A percentile compares a stretch with the other conserved stretches of the same genome.
Evolutionary conservation across 2,888 invertebrate species (phyloP).

Genomic region (Perdita meconis): DNA sequence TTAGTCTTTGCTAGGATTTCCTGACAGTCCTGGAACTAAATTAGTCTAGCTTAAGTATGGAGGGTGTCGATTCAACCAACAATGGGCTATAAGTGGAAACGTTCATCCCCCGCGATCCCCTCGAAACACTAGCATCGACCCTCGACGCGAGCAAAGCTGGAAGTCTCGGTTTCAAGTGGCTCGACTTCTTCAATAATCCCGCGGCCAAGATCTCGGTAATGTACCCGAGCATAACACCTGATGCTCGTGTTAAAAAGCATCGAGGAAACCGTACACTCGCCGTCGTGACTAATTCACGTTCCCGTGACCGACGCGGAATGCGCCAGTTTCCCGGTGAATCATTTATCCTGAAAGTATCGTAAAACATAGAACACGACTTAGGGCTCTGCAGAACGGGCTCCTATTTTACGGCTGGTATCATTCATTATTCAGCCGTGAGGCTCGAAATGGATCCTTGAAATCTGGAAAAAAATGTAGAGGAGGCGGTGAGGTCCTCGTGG

Average conservation of each 20-base stretch:
- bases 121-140: too few relatives aligned
- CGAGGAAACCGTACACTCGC: background rate
- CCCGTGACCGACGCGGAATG: background rate
- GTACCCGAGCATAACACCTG: conserved; percentile 33
- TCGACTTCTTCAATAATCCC: too few relatives aligned
- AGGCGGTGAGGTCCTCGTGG: background rate
- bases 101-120: too few relatives aligned
- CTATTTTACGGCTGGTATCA: conserved; percentile 22
- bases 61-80: too few relatives aligned
- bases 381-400: background rate
- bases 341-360: conserved; percentile 39
- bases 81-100: too few relatives aligned
- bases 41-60: too few relatives aligned
- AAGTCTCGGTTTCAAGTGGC: too few relatives aligned
- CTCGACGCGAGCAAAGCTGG: background rate
- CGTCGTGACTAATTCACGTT: conserved; percentile 39
- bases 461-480: conserved; percentile 36
- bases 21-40: too few relatives aligned
- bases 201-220: conserved; percentile 23
- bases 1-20: too few relatives aligned
- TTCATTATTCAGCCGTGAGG: conserved; percentile 39
- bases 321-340: conserved; percentile 35
- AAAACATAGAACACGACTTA: conserved; percentile 26
- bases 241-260: conserved; percentile 34
- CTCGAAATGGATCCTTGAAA: conserved; percentile 34